Evolutionary conservation across 2,113 vertebrate species (phyloP), one percentile per base, ranked within the genome.

Genomic region (Pseudopipra pipra): DNA sequence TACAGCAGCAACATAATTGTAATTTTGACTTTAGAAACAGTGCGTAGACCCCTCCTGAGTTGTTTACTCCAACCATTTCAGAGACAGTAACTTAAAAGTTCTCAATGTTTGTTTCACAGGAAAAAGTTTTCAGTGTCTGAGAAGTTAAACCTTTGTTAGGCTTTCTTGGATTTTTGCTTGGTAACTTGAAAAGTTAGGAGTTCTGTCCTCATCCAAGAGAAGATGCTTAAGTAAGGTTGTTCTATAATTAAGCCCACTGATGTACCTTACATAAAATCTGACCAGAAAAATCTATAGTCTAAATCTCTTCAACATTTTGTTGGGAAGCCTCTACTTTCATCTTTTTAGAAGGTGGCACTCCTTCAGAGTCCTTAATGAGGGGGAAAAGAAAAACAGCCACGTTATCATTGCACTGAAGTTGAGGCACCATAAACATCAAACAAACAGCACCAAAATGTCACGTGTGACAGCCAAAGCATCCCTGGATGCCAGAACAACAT

Each of bases 1-100:
- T 97, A 98, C 99, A 99, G 99, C 99, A 99, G 99, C 99, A 99
- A 98, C 98, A 98, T 98, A 98, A 98, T 98, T 97, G 98, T 98
- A 97, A 98, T 98, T 98, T 98, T 98, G 98, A 98, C 98, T 98
- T 98, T 98, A 96, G 97, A 98, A 99, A 99, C 99, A 99, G 99
- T 99, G 99, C 98, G 98, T 98, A 97, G 98, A 99, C 98, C 97
- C 97, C 98, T 99, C 98, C 98, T 98, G 99, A 99, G 98, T 98
- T 97, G 98, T 95, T 94, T 73, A 97, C 98, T 98, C 97, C 97
- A 98, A 90, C 98, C 97, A 97, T 97, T 97, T 97, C 98, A 97
- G 95, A 98, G 97, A 97, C 97, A 95, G 98, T 95, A 97, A 91
- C 97, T 95, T 97, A 96, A 94, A 97, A 98, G 96, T 95, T 95